Percentiles rank a stretch among this genome's conserved stretches.
Conservation (phyloP, 2,113 vertebrate genomes). For the Anhinga anhinga region DNA sequence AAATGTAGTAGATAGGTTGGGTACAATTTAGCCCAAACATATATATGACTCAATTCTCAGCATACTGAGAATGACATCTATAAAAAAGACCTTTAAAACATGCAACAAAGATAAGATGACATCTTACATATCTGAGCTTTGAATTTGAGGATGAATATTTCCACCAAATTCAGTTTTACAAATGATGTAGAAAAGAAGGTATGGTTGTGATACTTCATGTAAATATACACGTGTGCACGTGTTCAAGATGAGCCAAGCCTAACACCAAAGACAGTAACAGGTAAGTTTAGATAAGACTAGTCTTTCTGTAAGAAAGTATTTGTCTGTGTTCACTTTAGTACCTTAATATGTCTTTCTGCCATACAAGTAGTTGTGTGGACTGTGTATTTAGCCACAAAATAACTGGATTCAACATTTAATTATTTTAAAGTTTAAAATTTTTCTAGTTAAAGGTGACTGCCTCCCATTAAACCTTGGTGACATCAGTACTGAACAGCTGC, state of each 20-base stretch:
- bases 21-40: not conserved
- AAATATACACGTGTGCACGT: accelerated
- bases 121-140: not conserved
- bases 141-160: not conserved
- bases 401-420: not conserved
- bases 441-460: not conserved
- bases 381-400: not conserved
- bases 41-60: not conserved
- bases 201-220: not conserved
- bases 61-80: not conserved
- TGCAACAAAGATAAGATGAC: not conserved
- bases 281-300: not conserved
- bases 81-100: not conserved
- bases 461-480: not conserved
- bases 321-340: not conserved
- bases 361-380: not conserved
- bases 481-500: not conserved
- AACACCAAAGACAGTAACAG: not conserved
- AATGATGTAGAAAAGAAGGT: not conserved
- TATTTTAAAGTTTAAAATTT: not conserved
- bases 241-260: not conserved
- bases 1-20: not conserved
- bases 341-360: not conserved
- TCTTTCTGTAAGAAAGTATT: not conserved
- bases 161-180: not conserved